Conservation (phyloP, 2,113 vertebrate genomes). For the Nesoenas mayeri region DNA sequence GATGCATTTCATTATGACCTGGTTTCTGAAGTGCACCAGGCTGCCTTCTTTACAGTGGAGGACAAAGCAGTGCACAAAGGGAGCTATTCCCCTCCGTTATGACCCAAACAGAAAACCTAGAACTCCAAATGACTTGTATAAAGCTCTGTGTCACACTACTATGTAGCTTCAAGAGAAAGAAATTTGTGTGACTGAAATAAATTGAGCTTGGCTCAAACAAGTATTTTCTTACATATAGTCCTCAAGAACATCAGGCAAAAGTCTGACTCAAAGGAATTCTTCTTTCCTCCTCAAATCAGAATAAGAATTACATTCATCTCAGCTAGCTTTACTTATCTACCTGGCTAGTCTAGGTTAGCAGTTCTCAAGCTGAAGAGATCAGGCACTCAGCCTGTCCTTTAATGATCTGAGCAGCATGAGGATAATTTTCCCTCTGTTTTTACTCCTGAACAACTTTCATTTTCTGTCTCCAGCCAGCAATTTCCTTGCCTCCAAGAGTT, state of each 20-base stretch:
- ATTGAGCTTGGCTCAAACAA: background rate
- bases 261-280: background rate
- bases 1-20: slow-evolving; percentile 2
- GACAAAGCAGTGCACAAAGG: background rate
- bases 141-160: background rate
- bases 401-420: background rate
- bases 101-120: background rate
- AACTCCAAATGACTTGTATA: background rate
- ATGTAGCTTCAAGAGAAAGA: background rate
- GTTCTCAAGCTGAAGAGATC: background rate
- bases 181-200: background rate
- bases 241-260: background rate
- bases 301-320: background rate
- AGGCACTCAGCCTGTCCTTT: background rate
- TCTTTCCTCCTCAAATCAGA: background rate
- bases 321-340: background rate
- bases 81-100: background rate
- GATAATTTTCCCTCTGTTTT: background rate
- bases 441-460: background rate
- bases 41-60: background rate
- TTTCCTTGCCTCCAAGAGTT: background rate
- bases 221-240: background rate
- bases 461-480: background rate
- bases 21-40: background rate
- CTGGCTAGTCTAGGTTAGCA: background rate